These are phyloP conservation scores for Porites lobata DNA, from an alignment of 92 coral and sea anemone species.

Conservation along the genomic window DNA sequence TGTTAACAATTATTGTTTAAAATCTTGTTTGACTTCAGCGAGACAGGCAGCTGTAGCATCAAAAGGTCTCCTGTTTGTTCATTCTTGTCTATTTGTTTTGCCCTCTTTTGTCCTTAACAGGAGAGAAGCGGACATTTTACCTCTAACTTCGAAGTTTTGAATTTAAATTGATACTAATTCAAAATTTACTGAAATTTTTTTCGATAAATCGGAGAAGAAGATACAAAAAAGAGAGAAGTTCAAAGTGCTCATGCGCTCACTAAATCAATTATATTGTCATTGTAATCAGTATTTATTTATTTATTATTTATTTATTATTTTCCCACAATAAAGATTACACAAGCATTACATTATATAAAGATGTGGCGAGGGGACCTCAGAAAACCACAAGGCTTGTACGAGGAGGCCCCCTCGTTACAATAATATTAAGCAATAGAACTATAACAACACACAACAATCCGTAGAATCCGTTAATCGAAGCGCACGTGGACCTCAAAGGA, in stretches of 20 bases:
- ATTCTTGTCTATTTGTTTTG: not conserved
- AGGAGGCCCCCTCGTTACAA: too few relatives aligned
- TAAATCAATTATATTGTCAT: not conserved
- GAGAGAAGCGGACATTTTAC: not conserved
- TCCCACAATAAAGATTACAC: too few relatives aligned
- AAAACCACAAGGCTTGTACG: too few relatives aligned
- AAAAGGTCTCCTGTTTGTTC: not conserved
- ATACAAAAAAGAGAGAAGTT: not conserved
- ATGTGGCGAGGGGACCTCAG: too few relatives aligned
- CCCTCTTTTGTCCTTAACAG: not conserved
- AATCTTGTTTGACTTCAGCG: not conserved
- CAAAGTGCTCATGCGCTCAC: not conserved
- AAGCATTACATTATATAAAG: too few relatives aligned
- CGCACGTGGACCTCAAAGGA: not conserved
- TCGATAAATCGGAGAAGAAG: not conserved
- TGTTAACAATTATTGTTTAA: not conserved
- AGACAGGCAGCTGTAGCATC: not conserved
- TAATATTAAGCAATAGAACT: too few relatives aligned
- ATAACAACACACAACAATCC: too few relatives aligned
- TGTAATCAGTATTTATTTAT: too few relatives aligned
- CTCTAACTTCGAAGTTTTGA: too few relatives aligned
- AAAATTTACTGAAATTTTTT: not conserved
- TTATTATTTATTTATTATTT: too few relatives aligned
- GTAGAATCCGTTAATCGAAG: slow-evolving; percentile 21
- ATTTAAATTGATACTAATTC: not conserved